Percentiles rank a stretch among this genome's conserved stretches.
Conservation (phyloP, 2,113 vertebrate genomes). For the Atrichornis clamosus region DNA sequence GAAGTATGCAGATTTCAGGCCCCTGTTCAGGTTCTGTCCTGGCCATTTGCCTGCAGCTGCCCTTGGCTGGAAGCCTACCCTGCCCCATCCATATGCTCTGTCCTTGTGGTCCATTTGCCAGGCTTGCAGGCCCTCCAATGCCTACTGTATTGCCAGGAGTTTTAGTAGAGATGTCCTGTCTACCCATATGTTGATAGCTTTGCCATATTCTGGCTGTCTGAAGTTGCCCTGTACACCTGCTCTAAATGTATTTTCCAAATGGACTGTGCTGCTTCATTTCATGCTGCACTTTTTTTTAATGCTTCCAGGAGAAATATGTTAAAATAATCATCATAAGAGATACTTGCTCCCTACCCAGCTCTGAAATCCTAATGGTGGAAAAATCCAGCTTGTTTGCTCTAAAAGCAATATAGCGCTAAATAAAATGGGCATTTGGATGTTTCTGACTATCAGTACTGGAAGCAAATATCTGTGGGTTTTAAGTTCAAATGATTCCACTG, state of each 20-base stretch:
- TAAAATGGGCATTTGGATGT: not conserved
- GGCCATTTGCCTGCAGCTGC: not conserved
- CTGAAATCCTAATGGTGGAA: slow-evolving; percentile 43
- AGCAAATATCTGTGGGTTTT: not conserved
- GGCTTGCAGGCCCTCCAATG: not conserved
- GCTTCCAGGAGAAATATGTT: slow-evolving; percentile 50
- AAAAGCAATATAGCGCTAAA: slow-evolving; percentile 14
- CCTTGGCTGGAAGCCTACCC: not conserved
- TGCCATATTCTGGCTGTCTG: not conserved
- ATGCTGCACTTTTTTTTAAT: not conserved
- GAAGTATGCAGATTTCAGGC: not conserved
- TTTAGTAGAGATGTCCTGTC: not conserved
- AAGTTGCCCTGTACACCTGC: slow-evolving; percentile 46
- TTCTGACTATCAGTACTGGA: not conserved
- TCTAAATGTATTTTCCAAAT: slow-evolving; percentile 45
- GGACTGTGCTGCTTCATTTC: not conserved
- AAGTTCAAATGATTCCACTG: slow-evolving; percentile 3
- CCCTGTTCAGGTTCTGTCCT: not conserved
- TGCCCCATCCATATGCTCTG: not conserved
- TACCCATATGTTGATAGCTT: not conserved
- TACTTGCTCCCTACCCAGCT: slow-evolving; percentile 24
- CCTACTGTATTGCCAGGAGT: not conserved
- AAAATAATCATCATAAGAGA: slow-evolving; percentile 60
- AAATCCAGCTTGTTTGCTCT: slow-evolving; percentile 23
- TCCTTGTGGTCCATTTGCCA: not conserved